A percentile compares a stretch with the other conserved stretches of the same genome.
Evolutionary conservation across 2,113 vertebrate genomes (phyloP).

Genomic region (Halichoerus grypus): DNA sequence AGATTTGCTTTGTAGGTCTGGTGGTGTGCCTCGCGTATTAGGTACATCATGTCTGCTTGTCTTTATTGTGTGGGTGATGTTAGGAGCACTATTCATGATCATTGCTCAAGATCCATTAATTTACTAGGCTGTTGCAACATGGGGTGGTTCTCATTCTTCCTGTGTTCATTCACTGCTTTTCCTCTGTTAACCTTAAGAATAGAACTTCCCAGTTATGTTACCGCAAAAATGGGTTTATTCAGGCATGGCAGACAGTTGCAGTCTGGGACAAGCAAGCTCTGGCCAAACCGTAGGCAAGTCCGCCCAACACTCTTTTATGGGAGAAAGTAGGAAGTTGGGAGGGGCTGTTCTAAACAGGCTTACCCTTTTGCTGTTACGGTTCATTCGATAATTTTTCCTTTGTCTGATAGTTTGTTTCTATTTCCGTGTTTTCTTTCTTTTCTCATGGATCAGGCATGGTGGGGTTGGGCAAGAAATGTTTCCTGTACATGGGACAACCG

Average conservation of each 20-base stretch:
- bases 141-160: not conserved
- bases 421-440: not conserved
- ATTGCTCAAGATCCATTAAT: not conserved
- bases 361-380: not conserved
- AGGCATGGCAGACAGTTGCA: not conserved
- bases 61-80: not conserved
- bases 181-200: not conserved
- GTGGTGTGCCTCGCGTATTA: rapidly evolving
- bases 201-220: not conserved
- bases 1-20: not conserved
- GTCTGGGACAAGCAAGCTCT: not conserved
- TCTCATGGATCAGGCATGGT: not conserved
- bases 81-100: not conserved
- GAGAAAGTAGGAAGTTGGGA: not conserved
- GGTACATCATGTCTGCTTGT: not conserved
- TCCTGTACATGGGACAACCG: not conserved
- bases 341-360: not conserved
- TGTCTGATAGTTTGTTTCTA: not conserved
- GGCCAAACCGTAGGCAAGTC: not conserved
- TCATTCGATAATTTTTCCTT: not conserved
- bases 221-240: not conserved
- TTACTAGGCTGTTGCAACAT: not conserved
- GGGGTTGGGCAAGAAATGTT: not conserved
- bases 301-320: not conserved
- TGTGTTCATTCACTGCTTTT: not conserved